These are phyloP conservation scores for Baronia brevicornis DNA, from an alignment of 2,888 invertebrate species.

Conservation along the genomic window DNA sequence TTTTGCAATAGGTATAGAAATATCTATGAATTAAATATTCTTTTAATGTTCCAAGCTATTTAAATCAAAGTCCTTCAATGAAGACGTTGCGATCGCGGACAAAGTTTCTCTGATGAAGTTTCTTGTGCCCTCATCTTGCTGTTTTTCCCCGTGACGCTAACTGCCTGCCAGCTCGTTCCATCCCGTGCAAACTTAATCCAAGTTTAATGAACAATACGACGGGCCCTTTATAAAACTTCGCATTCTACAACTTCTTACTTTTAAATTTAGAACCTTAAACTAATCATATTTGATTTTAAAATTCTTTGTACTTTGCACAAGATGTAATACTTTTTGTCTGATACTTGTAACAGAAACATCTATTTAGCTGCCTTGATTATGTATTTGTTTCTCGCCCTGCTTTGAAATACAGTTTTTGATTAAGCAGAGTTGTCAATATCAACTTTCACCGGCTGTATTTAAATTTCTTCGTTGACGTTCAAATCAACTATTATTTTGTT, in stretches of 20 bases:
- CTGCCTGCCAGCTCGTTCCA: constrained; percentile 74
- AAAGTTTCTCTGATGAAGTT: constrained; percentile 50
- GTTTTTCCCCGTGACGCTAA: constrained; percentile 68
- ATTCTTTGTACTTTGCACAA: constrained; percentile 19
- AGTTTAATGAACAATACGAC: constrained; percentile 77
- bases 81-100: constrained; percentile 32
- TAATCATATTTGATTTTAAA: constrained; percentile 18
- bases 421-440: constrained; percentile 28
- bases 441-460: constrained; percentile 17
- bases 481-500: constrained; percentile 8
- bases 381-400: constrained; percentile 68
- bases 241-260: constrained; percentile 42
- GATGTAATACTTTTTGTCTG: constrained; percentile 28
- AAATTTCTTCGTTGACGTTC: constrained; percentile 10
- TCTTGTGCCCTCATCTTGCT: constrained; percentile 32
- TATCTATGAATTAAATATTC: too few species aligned
- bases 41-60: constrained; percentile 17
- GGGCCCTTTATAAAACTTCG: constrained; percentile 76
- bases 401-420: constrained; percentile 33
- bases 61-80: constrained; percentile 23
- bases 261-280: constrained; percentile 31
- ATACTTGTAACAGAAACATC: constrained; percentile 55
- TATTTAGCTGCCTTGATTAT: constrained; percentile 70
- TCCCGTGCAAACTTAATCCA: constrained; percentile 74
- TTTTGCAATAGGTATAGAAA: too few species aligned